Conservation (phyloP, 2,888 invertebrate species). For the Nesidiocoris tenuis region DNA sequence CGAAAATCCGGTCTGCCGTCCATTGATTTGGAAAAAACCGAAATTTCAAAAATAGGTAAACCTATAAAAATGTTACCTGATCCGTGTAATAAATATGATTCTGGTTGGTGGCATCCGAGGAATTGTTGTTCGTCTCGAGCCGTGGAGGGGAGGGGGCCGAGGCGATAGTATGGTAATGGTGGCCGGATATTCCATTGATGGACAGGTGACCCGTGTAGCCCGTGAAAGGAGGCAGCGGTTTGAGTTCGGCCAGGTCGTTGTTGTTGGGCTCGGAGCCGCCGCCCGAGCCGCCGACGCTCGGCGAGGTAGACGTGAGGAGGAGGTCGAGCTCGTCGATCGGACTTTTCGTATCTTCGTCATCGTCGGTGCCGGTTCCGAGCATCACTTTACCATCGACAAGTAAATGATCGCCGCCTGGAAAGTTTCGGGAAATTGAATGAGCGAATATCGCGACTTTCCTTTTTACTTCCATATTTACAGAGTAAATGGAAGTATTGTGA, state of each 20-base stretch:
- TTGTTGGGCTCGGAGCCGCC: slow-evolving; percentile 58
- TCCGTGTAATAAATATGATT: slow-evolving; percentile 60
- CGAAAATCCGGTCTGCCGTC: no score
- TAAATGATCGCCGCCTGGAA: slow-evolving; percentile 57
- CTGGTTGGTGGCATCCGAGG: slow-evolving; percentile 60
- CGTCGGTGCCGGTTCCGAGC: slow-evolving; percentile 51
- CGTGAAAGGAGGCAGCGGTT: slow-evolving; percentile 82
- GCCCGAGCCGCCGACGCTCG: slow-evolving; percentile 3
- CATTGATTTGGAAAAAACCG: no score
- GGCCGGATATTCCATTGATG: slow-evolving; percentile 84
- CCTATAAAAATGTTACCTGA: no score
- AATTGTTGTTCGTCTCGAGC: slow-evolving; percentile 51
- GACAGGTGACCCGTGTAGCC: slow-evolving; percentile 82
- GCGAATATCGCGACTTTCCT: not conserved
- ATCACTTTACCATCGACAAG: slow-evolving; percentile 59
- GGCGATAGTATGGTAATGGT: slow-evolving; percentile 83
- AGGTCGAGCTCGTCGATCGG: slow-evolving; percentile 51
- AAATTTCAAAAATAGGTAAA: no score
- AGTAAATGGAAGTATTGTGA: no score
- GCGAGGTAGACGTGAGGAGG: slow-evolving; percentile 47
- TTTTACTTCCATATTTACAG: no score
- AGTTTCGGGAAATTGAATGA: not conserved
- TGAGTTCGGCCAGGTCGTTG: slow-evolving; percentile 75
- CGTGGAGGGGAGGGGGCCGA: slow-evolving; percentile 54
- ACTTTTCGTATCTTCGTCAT: slow-evolving; percentile 51